Percentiles rank a stretch among this genome's conserved stretches.
Evolutionary conservation across 2,888 invertebrate species (phyloP).

Genomic region (Cryptus armator): DNA sequence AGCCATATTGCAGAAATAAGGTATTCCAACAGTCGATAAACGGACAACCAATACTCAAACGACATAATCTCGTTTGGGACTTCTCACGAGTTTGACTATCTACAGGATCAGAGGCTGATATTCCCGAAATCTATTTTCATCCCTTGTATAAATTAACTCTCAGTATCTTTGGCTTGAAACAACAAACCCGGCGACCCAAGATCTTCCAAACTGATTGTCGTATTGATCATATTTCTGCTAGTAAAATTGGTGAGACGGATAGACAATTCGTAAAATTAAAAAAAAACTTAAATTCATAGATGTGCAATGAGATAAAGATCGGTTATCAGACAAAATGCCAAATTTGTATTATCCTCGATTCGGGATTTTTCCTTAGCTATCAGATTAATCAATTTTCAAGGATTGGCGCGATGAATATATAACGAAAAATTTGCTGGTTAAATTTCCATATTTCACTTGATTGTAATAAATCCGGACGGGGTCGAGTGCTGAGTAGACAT

Average conservation of each 20-base stretch:
- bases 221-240: not conserved
- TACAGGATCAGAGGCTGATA: not conserved
- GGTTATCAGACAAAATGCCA: conserved; percentile 9
- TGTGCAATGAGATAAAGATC: conserved; percentile 55
- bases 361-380: conserved; percentile 23
- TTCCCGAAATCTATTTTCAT: not conserved
- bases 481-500: not conserved
- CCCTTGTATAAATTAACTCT: not conserved
- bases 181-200: not conserved
- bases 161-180: not conserved
- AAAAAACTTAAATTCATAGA: conserved; percentile 2
- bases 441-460: conserved; percentile 11
- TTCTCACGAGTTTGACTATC: not conserved
- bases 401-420: not conserved
- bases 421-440: not conserved
- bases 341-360: conserved; percentile 15
- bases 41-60: not conserved
- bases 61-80: not conserved
- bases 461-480: conserved; percentile 15
- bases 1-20: not conserved
- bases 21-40: not conserved
- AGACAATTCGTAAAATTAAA: conserved; percentile 1
- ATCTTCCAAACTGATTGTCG: conserved; percentile 3
- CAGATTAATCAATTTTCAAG: conserved; percentile 42
- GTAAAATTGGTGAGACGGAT: not conserved